Base-by-base conservation (phyloP, 2,888 invertebrate genomes). In the Nomada lathburiana region DNA sequence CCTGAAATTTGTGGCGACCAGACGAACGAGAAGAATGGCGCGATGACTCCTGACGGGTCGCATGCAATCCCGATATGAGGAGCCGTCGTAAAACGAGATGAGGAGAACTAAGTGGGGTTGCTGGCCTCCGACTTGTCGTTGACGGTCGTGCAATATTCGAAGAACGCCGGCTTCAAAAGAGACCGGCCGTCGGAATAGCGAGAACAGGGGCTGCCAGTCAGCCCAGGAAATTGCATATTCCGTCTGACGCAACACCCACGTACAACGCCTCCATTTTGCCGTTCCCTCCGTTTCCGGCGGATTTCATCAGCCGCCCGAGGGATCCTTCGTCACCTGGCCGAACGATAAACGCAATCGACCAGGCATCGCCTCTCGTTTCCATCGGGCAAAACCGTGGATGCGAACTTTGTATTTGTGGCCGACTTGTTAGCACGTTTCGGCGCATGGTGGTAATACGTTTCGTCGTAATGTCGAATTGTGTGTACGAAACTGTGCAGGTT, bases 181-280 rank as follows among this genome's bases (percentile, higher is more conserved):
- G 68, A 50, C 68, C 55, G 55, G 29, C 53, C 63, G 64, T 18
- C 42, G 74, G 74, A 57, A 73, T 44, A 63, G 20, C 47, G 76
- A 20, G 47, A 68, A 76, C 72, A 42, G 57, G 29, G 70, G 67
- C 60, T 63, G 57, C 42, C 44, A 52, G 68, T 60, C 62, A 60
- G 29, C 59, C 53, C 68, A 80, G 84, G 73, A 86, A 86, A 86
- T 84, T 86, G 82, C 84, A 86, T 86, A 84, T 82, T 85, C 72
- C 71, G 64, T 67, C 74, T 68, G 73, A 65, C 78, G 84, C 82
- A 80, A 83, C 77, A 59, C 70, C 70, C 78, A 60, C 73, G 52
- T 47, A 64, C 60, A 52, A 68, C 72, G 63, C 70, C 69, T 73
- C 65, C 76, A 47, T 84, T 75, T 82, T 69, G 57, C 67, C 82